Base-by-base conservation (phyloP, 1,140 invertebrate species). In the Chlorops oryzae region DNA sequence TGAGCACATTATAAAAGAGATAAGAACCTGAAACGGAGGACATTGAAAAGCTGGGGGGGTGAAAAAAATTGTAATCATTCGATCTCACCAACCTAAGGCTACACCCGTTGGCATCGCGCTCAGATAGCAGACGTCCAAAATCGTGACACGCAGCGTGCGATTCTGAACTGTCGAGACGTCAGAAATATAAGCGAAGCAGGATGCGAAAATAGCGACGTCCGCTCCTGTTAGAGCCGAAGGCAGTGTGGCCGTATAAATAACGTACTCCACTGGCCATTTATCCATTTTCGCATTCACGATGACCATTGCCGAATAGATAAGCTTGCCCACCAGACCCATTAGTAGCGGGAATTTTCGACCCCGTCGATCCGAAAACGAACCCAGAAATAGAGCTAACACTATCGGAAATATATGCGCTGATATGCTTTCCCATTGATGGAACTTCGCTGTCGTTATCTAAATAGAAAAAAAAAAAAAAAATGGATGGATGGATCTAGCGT, bases 361-460 rank as follows among this genome's bases (percentile, higher is more conserved):
- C 2, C 77, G 72, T 24, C 75, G 79, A 61, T 89, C 86, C 32
- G 85, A 87, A 77, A 86, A 89, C 12, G 86, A 80, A 1, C 87
- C 87, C 17, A 87, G 72, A 62, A 87, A 87, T 23, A 88, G 73
- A 0, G 86, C 83, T n/a, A 89, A 65, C 3, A 88, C 62, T 17
- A 88, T 81, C 9, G 85, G 85, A 3, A 85, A 75, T 0, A 81
- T 62, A 56, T 88, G 82, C 0, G 78, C 79, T 0, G 83, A 80
- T 4, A 88, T 81, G 41, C 81, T 79, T 55, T 87, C 85, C 79
- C 82, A 87, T 64, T 87, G 82, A 56, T 84, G 80, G 55, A 88
- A 89, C 40, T 76, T 74, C 3, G 85, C 80, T 0, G 84, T 82
- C 3, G 84, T 85, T 10, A 78, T 59, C 83, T 87, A 62, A 3